Evolutionary conservation across 2,113 vertebrate species (phyloP).

Genomic region (Pogona vitticeps): DNA sequence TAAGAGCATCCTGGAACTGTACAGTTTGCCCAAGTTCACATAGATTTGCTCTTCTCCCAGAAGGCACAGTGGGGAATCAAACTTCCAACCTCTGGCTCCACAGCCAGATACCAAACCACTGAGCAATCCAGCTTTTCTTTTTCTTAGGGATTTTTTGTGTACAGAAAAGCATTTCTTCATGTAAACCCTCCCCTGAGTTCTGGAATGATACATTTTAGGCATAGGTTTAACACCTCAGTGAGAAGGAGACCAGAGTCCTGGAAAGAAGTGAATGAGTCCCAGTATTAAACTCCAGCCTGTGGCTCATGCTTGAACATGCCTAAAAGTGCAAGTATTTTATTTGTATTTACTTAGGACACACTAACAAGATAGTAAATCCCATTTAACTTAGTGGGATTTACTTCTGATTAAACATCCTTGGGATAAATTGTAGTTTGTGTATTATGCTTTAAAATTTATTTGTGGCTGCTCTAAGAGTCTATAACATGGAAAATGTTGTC

Average conservation of each 20-base stretch:
- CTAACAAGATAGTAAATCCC: not conserved
- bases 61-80: too few relatives aligned
- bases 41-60: too few relatives aligned
- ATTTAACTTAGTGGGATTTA: not conserved
- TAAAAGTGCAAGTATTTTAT: not conserved
- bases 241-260: too few relatives aligned
- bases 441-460: not conserved
- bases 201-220: too few relatives aligned
- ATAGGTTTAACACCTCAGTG: too few relatives aligned
- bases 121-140: not conserved
- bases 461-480: not conserved
- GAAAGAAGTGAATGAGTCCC: too few relatives aligned
- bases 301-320: not conserved
- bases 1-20: too few relatives aligned
- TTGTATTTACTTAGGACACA: not conserved
- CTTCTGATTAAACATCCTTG: not conserved
- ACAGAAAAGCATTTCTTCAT: not conserved
- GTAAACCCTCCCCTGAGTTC: not conserved
- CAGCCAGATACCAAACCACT: too few relatives aligned
- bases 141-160: not conserved
- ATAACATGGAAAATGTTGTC: not conserved
- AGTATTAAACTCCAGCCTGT: not conserved
- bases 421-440: not conserved
- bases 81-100: too few relatives aligned
- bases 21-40: too few relatives aligned